A percentile compares a stretch with the other conserved stretches of the same genome.
Evolutionary conservation across 1,140 invertebrate genomes (phyloP).

Genomic region (Musca vetustissima): DNA sequence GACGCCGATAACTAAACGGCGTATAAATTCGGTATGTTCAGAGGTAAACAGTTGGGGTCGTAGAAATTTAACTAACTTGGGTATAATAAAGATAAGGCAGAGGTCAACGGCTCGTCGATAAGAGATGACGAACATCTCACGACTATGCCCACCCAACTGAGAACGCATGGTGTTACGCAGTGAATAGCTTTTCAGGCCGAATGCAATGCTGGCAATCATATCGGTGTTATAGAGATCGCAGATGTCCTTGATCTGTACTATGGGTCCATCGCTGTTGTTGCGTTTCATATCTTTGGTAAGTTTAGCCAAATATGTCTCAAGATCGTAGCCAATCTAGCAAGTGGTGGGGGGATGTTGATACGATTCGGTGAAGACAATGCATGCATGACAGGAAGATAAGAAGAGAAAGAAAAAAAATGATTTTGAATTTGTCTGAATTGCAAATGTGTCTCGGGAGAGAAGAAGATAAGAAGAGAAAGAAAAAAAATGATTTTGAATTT

Average conservation of each 20-base stretch:
- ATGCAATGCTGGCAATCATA: slow-evolving; percentile 63
- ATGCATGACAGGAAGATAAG: background rate
- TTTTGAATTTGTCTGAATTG: no score
- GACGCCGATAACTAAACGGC: slow-evolving; percentile 49
- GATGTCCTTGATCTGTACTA: slow-evolving; percentile 56
- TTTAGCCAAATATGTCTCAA: slow-evolving; percentile 46
- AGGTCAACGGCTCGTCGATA: slow-evolving; percentile 60
- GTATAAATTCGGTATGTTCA: slow-evolving; percentile 46
- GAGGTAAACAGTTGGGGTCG: slow-evolving; percentile 42
- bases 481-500: no score
- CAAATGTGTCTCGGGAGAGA: no score
- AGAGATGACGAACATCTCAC: slow-evolving; percentile 59
- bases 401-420: no score
- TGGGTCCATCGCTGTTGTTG: slow-evolving; percentile 31
- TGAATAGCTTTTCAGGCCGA: slow-evolving; percentile 62
- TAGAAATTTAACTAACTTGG: slow-evolving; percentile 45
- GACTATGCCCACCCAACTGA: slow-evolving; percentile 55
- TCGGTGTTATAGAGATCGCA: slow-evolving; percentile 62
- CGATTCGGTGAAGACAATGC: background rate
- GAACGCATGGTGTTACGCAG: slow-evolving; percentile 57
- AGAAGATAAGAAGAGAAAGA: no score
- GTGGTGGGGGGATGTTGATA: no score
- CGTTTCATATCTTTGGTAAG: slow-evolving; percentile 41
- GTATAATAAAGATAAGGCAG: slow-evolving; percentile 57
- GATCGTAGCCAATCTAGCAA: slow-evolving; percentile 44